These are phyloP conservation scores for Leptosomus discolor DNA, from an alignment of 2,113 vertebrate genomes.

Conservation along the genomic window DNA sequence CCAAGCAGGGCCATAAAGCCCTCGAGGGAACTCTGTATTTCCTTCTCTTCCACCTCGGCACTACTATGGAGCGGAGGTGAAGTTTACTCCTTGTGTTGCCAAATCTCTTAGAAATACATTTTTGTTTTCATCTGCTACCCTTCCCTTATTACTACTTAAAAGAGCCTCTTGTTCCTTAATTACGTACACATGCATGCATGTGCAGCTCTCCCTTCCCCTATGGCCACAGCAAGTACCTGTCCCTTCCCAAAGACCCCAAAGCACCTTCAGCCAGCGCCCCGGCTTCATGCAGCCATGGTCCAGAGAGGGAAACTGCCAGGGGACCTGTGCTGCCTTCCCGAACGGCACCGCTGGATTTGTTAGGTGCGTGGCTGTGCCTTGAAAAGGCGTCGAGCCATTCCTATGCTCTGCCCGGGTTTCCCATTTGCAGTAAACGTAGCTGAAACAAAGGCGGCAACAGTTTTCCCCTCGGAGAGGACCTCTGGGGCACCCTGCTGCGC, in stretches of 20 bases:
- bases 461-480: background rate
- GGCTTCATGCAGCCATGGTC: background rate
- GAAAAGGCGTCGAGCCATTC: background rate
- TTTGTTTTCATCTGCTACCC: background rate
- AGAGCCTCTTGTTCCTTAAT: background rate
- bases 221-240: background rate
- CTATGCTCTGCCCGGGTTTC: background rate
- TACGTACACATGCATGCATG: background rate
- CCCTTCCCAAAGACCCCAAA: background rate
- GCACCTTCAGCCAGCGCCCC: background rate
- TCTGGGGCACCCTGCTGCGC: rapidly evolving
- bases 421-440: background rate
- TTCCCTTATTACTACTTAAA: background rate
- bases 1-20: background rate
- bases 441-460: background rate
- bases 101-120: background rate
- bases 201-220: background rate
- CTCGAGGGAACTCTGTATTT: background rate
- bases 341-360: background rate
- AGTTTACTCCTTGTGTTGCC: background rate
- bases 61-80: background rate
- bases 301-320: background rate
- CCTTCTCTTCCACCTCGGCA: background rate
- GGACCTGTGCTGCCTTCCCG: background rate
- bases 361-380: background rate